Conservation (phyloP, 1,140 invertebrate genomes). For the Apis laboriosa region DNA sequence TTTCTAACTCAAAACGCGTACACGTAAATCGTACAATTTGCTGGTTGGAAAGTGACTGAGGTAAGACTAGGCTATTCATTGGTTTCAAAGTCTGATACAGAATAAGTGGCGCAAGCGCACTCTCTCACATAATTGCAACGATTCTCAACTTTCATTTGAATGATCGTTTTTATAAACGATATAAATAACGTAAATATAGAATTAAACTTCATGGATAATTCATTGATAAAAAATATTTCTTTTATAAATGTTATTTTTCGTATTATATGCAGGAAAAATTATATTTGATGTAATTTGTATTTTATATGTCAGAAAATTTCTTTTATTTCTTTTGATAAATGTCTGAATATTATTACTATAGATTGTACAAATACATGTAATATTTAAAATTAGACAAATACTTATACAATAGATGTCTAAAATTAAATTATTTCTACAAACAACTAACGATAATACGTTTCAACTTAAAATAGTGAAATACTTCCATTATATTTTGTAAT, state of each 20-base stretch:
- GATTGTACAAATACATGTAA: background rate
- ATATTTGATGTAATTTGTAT: background rate
- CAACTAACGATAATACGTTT: background rate
- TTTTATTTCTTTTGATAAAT: background rate
- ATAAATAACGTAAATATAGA: background rate
- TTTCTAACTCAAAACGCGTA: background rate
- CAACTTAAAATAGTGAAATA: background rate
- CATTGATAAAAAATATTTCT: background rate
- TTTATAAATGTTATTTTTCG: background rate
- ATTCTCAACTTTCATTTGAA: constrained; percentile 39
- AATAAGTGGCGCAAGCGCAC: constrained; percentile 45
- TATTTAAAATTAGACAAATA: background rate
- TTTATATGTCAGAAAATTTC: background rate
- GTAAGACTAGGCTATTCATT: constrained; percentile 44
- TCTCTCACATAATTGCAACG: background rate
- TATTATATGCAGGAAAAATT: background rate
- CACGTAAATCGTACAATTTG: background rate
- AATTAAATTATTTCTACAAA: background rate
- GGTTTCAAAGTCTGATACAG: constrained; percentile 60
- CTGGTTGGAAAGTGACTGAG: constrained; percentile 63
- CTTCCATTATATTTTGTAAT: background rate
- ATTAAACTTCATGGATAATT: background rate
- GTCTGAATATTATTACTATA: background rate
- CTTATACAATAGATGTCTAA: background rate
- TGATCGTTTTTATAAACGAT: background rate